Evolutionary conservation across 1,140 invertebrate species (phyloP).

Genomic region (Contarinia nasturtii): DNA sequence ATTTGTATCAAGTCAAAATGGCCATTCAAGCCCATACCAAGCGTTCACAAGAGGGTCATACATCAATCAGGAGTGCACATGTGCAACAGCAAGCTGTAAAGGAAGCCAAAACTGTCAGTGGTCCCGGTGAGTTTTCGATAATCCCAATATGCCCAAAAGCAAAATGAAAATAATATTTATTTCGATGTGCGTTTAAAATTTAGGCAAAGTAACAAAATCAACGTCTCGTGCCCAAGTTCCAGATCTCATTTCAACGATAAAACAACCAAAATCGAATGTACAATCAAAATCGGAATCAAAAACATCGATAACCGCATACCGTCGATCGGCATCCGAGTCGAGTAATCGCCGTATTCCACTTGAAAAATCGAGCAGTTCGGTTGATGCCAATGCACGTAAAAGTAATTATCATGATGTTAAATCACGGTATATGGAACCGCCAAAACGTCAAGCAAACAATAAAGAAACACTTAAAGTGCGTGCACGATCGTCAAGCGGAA

Average conservation of each 20-base stretch:
- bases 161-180: too few species aligned
- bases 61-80: background rate
- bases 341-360: conserved; percentile 14
- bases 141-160: too few species aligned
- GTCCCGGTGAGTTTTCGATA: background rate
- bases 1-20: conserved; percentile 34
- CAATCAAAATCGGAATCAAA: too few species aligned
- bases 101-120: background rate
- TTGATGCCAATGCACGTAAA: conserved; percentile 12
- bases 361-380: conserved; percentile 10
- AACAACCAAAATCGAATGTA: background rate
- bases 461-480: too few species aligned
- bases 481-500: conserved; percentile 20
- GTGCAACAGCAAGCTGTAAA: background rate
- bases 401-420: conserved; percentile 27
- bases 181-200: too few species aligned
- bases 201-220: conserved; percentile 9
- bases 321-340: background rate
- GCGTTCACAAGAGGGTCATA: conserved; percentile 5
- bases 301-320: too few species aligned
- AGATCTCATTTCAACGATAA: background rate
- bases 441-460: conserved; percentile 22
- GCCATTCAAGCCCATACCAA: conserved; percentile 31
- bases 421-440: conserved; percentile 33
- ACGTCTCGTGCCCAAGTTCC: conserved; percentile 13